phyloP scores from a whole-genome alignment of 2,113 vertebrate species.

The Mustelus asterias region DNA sequence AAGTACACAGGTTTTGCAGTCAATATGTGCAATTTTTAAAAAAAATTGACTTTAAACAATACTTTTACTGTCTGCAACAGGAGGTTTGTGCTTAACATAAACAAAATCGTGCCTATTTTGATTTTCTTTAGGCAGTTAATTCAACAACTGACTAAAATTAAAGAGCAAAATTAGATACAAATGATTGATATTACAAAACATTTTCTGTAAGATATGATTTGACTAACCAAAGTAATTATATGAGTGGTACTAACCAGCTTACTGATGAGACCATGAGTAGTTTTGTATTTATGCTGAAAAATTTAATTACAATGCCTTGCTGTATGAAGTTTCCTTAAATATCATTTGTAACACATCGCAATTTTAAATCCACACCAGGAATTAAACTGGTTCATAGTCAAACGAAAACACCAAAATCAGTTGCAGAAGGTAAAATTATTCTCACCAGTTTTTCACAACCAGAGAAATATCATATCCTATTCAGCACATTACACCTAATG shows the following conservation, averaged over 20 bases:
- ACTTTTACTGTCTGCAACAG: background rate
- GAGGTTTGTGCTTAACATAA: background rate
- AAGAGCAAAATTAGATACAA: background rate
- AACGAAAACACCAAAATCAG: background rate
- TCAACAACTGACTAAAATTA: background rate
- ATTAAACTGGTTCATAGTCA: background rate
- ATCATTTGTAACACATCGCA: background rate
- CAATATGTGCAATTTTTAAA: background rate
- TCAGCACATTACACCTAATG: background rate
- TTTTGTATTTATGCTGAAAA: background rate
- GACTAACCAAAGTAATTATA: background rate
- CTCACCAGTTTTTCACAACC: background rate
- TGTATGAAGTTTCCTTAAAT: slow-evolving; percentile 5
- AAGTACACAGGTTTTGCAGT: background rate
- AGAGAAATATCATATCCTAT: background rate
- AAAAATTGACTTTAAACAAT: background rate
- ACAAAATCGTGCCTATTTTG: background rate
- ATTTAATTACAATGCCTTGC: background rate
- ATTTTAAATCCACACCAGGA: background rate
- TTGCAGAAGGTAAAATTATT: background rate
- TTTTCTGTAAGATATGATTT: background rate
- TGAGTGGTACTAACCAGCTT: background rate
- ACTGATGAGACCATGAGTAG: no score
- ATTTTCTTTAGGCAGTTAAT: background rate
- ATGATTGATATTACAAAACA: background rate